A percentile compares a stretch with the other conserved stretches of the same genome.
Evolutionary conservation across 2,888 invertebrate species (phyloP).

Genomic region (Lordiphosa andalusiaca): DNA sequence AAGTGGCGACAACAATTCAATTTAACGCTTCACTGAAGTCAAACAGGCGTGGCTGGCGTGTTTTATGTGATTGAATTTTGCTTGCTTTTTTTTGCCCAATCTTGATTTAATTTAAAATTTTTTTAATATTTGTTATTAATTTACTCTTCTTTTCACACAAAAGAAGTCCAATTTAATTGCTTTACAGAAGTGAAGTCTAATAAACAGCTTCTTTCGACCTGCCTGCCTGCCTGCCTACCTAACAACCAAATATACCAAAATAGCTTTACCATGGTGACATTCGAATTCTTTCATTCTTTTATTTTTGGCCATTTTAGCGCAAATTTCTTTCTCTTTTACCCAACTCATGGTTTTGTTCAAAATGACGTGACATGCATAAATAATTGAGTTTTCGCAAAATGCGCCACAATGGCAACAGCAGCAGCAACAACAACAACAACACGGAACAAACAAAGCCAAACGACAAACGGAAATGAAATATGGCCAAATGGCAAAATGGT

Average conservation of each 20-base stretch:
- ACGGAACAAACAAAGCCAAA: conserved; percentile 18
- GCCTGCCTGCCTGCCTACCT: conserved; percentile 21
- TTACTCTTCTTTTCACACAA: conserved; percentile 19
- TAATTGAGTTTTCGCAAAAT: conserved; percentile 67
- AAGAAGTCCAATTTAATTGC: not conserved
- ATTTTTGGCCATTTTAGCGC: conserved; percentile 30
- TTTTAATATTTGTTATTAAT: conserved; percentile 2
- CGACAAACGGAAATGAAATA: conserved; percentile 68
- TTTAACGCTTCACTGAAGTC: conserved; percentile 63
- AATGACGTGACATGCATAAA: conserved; percentile 75
- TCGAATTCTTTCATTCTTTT: conserved; percentile 47
- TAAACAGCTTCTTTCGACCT: conserved; percentile 38
- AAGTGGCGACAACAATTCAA: conserved; percentile 68
- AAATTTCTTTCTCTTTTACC: conserved; percentile 39
- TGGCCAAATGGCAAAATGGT: conserved; percentile 65
- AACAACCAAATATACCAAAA: not conserved
- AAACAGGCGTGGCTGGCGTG: conserved; percentile 18
- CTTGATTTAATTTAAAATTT: conserved; percentile 27
- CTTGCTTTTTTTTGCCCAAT: conserved; percentile 17
- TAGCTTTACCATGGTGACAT: conserved; percentile 46
- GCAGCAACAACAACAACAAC: conserved; percentile 3
- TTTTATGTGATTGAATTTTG: conserved; percentile 24
- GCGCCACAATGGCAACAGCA: conserved; percentile 29
- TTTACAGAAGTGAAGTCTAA: conserved; percentile 41
- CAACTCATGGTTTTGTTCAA: conserved; percentile 51